Conservation (phyloP, 2,888 invertebrate species). For the Eupithecia exiguata region DNA sequence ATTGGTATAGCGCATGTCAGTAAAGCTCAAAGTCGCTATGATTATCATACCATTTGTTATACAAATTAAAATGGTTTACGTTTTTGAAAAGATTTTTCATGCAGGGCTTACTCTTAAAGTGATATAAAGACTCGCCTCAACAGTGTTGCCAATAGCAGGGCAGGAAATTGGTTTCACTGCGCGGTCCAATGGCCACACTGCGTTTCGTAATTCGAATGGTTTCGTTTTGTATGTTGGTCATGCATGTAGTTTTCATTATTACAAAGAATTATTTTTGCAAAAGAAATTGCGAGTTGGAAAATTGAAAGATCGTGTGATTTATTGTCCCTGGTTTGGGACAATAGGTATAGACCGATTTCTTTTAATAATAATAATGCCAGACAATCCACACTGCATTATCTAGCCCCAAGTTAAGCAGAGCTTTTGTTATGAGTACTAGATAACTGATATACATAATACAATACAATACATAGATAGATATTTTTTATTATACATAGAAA, state of each 20-base stretch:
- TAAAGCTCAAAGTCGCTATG: too few relatives aligned
- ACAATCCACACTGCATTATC: too few relatives aligned
- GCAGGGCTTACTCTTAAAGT: neutral
- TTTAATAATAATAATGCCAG: too few relatives aligned
- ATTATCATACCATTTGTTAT: too few relatives aligned
- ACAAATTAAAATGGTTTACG: too few relatives aligned
- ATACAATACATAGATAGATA: too few relatives aligned
- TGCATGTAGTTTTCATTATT: constrained; percentile 17
- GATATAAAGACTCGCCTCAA: neutral
- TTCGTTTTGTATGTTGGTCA: constrained; percentile 34
- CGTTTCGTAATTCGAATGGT: constrained; percentile 36
- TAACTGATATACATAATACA: too few relatives aligned
- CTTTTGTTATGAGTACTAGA: too few relatives aligned
- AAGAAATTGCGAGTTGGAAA: neutral
- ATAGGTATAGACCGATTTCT: neutral
- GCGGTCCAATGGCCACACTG: constrained; percentile 28
- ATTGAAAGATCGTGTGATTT: neutral
- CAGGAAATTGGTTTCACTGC: constrained; percentile 40
- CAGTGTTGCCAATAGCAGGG: constrained; percentile 31
- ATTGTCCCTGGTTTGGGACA: neutral
- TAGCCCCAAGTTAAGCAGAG: too few relatives aligned
- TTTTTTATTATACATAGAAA: too few relatives aligned
- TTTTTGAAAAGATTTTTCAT: too few relatives aligned
- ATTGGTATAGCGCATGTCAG: too few relatives aligned
- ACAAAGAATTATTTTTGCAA: constrained; percentile 6